Conservation (phyloP, 2,888 invertebrate genomes). For the Lottia gigantea region DNA sequence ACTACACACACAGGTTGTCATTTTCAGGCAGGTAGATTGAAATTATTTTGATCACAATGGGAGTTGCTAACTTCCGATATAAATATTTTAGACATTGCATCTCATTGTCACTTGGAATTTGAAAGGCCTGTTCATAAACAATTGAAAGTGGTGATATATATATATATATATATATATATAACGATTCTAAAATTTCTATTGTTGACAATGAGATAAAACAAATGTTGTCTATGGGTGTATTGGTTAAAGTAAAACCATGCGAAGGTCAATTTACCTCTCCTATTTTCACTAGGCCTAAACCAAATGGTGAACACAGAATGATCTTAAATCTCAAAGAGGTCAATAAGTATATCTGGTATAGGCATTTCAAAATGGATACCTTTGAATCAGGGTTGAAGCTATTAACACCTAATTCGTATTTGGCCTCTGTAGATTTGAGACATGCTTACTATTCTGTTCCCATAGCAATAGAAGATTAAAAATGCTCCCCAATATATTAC, state of each 20-base stretch:
- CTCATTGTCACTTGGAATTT: background rate
- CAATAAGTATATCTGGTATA: constrained; percentile 13
- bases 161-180: too few species aligned
- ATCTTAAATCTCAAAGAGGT: constrained; percentile 14
- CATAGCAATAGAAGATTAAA: constrained; percentile 16
- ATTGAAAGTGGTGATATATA: too few species aligned
- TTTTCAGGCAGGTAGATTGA: constrained; percentile 11
- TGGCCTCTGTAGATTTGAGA: constrained; percentile 16
- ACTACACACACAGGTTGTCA: background rate
- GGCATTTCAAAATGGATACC: constrained; percentile 16
- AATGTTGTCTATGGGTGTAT: too few species aligned
- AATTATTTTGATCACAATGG: background rate
- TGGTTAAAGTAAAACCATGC: background rate
- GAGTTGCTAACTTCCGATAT: background rate
- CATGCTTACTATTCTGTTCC: constrained; percentile 23
- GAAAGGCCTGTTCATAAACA: background rate
- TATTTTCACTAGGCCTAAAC: background rate
- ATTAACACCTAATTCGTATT: background rate
- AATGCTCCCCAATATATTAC: constrained; percentile 25
- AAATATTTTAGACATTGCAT: background rate
- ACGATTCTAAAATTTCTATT: too few species aligned
- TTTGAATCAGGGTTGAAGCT: background rate
- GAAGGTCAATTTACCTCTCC: background rate
- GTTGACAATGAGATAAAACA: too few species aligned
- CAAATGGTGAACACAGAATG: background rate